These are phyloP conservation scores for Sula dactylatra DNA, from an alignment of 2,113 vertebrate genomes.

Conservation along the genomic window DNA sequence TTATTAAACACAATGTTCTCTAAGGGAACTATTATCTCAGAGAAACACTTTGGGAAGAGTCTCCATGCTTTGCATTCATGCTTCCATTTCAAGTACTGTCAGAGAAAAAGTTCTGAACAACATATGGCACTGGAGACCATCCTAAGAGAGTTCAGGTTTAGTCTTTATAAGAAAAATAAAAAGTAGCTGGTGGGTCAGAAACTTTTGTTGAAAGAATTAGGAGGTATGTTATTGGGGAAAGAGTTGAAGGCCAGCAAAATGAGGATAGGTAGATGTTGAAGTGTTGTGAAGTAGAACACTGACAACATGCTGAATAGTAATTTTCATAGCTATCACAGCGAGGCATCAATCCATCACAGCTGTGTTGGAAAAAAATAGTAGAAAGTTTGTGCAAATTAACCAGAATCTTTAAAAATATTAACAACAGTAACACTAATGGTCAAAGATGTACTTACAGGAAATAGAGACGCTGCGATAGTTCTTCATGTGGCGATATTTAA, in stretches of 20 bases:
- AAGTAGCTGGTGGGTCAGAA: neutral
- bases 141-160: neutral
- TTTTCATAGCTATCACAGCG: neutral
- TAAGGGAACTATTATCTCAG: slow-evolving; percentile 3
- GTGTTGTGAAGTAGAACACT: neutral
- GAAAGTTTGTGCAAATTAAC: neutral
- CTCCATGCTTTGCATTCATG: neutral
- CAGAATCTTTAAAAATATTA: neutral
- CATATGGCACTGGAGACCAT: neutral
- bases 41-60: neutral
- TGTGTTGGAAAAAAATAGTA: neutral
- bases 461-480: neutral
- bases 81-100: neutral
- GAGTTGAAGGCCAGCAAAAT: neutral
- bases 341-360: neutral
- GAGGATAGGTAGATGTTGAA: neutral
- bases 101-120: neutral
- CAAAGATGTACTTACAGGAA: neutral
- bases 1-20: slow-evolving; percentile 1
- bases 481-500: neutral
- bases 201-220: neutral
- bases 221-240: neutral
- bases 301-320: neutral
- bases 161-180: neutral
- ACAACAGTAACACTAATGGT: neutral